Conservation (phyloP, 1,140 invertebrate species). For the Psix sp. region DNA sequence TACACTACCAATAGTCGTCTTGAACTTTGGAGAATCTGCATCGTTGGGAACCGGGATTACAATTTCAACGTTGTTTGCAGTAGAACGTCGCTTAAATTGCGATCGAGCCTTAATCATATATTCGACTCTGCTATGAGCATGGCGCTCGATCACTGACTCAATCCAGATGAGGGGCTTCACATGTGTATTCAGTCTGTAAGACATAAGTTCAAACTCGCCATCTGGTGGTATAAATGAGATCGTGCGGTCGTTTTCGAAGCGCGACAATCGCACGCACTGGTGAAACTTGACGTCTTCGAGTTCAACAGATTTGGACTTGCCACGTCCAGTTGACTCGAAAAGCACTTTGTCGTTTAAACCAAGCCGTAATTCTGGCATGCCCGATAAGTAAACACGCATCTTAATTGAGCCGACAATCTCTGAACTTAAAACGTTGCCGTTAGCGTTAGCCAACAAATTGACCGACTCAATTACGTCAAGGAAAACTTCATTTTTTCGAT, state of each 20-base stretch:
- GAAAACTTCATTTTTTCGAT: constrained; percentile 99
- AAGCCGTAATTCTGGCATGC: constrained; percentile 99
- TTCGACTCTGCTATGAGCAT: constrained; percentile 98
- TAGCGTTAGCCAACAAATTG: constrained; percentile 97
- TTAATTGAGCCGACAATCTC: constrained; percentile 99
- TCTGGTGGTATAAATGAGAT: constrained; percentile 99
- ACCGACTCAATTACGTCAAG: constrained; percentile 99
- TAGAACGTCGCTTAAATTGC: constrained; percentile 98
- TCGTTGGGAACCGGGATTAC: constrained; percentile 99
- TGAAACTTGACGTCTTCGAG: constrained; percentile 99
- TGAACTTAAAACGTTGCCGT: constrained; percentile 97
- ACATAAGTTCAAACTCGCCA: constrained; percentile 99
- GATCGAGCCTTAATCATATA: constrained; percentile 99
- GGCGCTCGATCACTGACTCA: constrained; percentile 99
- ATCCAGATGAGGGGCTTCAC: constrained; percentile 99
- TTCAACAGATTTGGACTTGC: constrained; percentile 99
- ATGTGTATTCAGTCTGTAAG: constrained; percentile 97
- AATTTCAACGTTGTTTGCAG: constrained; percentile 99
- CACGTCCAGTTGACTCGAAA: constrained; percentile 98
- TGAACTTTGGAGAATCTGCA: constrained; percentile 99
- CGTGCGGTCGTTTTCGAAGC: constrained; percentile 99
- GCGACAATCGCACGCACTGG: constrained; percentile 97
- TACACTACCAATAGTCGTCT: constrained; percentile 97
- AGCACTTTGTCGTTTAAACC: constrained; percentile 99
- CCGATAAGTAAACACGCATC: constrained; percentile 98